Evolutionary conservation across 2,113 vertebrate species (phyloP).

Genomic region (Esox niger): DNA sequence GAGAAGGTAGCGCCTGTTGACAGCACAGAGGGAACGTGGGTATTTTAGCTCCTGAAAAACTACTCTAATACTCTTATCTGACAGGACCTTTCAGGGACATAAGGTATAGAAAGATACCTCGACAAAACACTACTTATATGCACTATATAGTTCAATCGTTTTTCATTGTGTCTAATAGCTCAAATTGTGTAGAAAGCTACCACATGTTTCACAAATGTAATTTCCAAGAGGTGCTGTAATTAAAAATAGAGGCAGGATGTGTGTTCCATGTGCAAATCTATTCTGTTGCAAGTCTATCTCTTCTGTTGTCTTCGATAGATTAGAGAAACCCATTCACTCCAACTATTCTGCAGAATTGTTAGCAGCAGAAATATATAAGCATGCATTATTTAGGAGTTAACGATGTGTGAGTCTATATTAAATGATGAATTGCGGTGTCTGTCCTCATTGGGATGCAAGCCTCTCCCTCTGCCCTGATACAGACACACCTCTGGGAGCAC

Average conservation of each 20-base stretch:
- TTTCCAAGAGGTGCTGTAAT: no score
- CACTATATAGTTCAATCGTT: not conserved
- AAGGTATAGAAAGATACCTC: conserved; percentile 8
- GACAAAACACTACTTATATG: not conserved
- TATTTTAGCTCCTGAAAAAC: conserved; percentile 17
- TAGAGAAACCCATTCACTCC: not conserved
- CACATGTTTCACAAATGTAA: no score
- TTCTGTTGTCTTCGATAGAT: not conserved
- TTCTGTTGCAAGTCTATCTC: no score
- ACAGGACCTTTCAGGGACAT: conserved; percentile 8
- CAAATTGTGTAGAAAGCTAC: no score
- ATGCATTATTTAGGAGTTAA: conserved; percentile 20
- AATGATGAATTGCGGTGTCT: conserved; percentile 17
- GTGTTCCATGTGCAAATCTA: no score
- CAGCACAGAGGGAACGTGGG: conserved; percentile 19
- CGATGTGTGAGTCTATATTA: conserved; percentile 2
- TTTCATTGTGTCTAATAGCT: not conserved
- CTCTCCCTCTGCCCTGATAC: not conserved
- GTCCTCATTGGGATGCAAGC: conserved; percentile 5
- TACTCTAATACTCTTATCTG: conserved; percentile 5
- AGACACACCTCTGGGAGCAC: not conserved
- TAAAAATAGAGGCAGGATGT: no score
- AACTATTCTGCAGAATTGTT: conserved; percentile 3
- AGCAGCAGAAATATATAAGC: conserved; percentile 9
- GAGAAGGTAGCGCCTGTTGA: conserved; percentile 16